Evolutionary conservation across 2,113 vertebrate species (phyloP).

Genomic region (Amphiprion percula): DNA sequence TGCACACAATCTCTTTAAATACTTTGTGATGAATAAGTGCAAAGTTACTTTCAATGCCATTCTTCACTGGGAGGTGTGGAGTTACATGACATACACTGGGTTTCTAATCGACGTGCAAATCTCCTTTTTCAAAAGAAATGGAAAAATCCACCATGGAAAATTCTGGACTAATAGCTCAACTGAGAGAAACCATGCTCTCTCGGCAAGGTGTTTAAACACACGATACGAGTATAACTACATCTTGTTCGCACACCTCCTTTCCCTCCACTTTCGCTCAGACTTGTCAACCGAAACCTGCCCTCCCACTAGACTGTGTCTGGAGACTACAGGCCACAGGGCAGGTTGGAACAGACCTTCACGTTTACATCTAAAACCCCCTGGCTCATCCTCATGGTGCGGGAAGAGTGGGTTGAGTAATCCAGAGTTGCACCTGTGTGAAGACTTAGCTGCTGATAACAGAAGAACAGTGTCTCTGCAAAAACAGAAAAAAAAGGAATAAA

Average conservation of each 20-base stretch:
- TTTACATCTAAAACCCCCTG: slow-evolving; percentile 41
- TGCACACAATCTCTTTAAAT: not conserved
- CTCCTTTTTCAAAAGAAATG: not conserved
- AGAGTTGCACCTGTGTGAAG: not conserved
- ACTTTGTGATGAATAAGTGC: not conserved
- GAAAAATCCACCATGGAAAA: not conserved
- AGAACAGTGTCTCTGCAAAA: not conserved
- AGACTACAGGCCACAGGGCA: slow-evolving; percentile 58
- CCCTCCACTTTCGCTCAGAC: slow-evolving; percentile 67
- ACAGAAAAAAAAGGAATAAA: too few relatives aligned
- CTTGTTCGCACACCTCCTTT: slow-evolving; percentile 42
- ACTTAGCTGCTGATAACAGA: slow-evolving; percentile 14
- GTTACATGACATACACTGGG: not conserved
- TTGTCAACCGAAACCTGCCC: slow-evolving; percentile 76
- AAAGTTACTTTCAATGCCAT: not conserved
- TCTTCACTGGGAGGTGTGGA: not conserved
- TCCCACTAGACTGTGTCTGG: slow-evolving; percentile 59
- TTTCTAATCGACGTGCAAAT: not conserved
- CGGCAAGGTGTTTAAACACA: slow-evolving; percentile 19
- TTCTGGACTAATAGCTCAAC: not conserved
- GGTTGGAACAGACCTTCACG: slow-evolving; percentile 71
- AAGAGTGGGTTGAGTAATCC: slow-evolving; percentile 52
- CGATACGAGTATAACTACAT: not conserved
- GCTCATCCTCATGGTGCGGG: slow-evolving; percentile 10
- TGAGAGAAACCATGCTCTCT: slow-evolving; percentile 2